Evolutionary conservation across 2,797 vertebrate species (phyloP).

Genomic region (Garrulus glandarius): DNA sequence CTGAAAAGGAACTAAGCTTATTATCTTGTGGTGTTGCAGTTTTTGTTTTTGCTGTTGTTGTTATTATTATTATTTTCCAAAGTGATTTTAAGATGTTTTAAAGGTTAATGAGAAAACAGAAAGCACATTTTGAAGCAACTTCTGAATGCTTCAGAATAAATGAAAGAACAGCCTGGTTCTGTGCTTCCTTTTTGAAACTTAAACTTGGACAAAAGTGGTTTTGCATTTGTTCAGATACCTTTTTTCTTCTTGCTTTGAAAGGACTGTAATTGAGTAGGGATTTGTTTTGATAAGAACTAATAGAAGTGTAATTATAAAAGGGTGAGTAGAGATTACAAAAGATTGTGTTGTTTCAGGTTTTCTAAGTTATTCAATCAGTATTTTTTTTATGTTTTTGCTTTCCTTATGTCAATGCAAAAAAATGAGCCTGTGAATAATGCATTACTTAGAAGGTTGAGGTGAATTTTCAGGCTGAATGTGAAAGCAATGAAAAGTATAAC

Average conservation of each 20-base stretch:
- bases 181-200: background rate
- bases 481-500: slow-evolving; percentile 77
- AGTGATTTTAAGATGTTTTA: background rate
- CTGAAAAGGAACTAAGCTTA: background rate
- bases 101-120: background rate
- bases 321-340: background rate
- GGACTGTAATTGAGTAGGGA: background rate
- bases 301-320: background rate
- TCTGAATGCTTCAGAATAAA: background rate
- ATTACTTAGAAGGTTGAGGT: background rate
- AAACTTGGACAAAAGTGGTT: background rate
- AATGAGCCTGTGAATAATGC: background rate
- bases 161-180: background rate
- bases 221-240: background rate
- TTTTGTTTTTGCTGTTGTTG: accelerated
- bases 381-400: background rate
- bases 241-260: background rate
- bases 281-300: slow-evolving; percentile 12
- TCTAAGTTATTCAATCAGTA: background rate
- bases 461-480: background rate
- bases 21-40: background rate
- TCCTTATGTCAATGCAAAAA: background rate
- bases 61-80: background rate
- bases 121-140: background rate
- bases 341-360: background rate